Evolutionary conservation across 1,140 invertebrate genomes (phyloP), one percentile per base, ranked within the genome.

Genomic region (Teleogryllus occipitalis): DNA sequence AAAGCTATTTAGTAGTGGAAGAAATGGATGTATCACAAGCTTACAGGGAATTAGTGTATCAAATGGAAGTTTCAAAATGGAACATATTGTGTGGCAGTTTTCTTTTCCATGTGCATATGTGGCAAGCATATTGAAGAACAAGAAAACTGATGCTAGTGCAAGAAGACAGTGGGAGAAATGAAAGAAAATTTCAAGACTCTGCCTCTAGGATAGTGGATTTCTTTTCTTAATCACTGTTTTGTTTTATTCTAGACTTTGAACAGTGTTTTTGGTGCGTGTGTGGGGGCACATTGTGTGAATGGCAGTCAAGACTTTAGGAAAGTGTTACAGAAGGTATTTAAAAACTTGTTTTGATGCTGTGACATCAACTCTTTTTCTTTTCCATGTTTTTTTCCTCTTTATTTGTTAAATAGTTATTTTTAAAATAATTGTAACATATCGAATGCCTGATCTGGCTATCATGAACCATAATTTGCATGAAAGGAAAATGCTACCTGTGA

Each of bases 11-110:
- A 8, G 75, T 46, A 76, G 39, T 76, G 75, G n/a, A 76, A 75
- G 75, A 75, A 27, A 75, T 39, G 75, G 46, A 76, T 47, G 54
- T 65, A 65, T 65, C 54, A 65, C 54, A 65, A 14, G 54, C 54
- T 65, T 65, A 65, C 54, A 65, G 54, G 54, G 54, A 65, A 65
- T 65, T 65, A 65, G 54, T 65, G 54, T 65, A 65, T 14, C 54
- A 54, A 8, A 54, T 8, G 15, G 49, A 54, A 54, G 15, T 8
- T 54, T 54, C 49, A 65, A 65, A 39, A 18, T 65, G 54, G 54
- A 65, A 18, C 10, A 65, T 65, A 65, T 65, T 39, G 27, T 39
- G 27, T 39, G 27, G 27, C 27, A 39, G 27, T 39, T 39, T 39
- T 39, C 27, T 39, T 39, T 39, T 65, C 54, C 54, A 65, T 65